Percentiles rank a stretch among this genome's conserved stretches.
Evolutionary conservation across 2,888 invertebrate species (phyloP).

Genomic region (Petrophora chlorosata): DNA sequence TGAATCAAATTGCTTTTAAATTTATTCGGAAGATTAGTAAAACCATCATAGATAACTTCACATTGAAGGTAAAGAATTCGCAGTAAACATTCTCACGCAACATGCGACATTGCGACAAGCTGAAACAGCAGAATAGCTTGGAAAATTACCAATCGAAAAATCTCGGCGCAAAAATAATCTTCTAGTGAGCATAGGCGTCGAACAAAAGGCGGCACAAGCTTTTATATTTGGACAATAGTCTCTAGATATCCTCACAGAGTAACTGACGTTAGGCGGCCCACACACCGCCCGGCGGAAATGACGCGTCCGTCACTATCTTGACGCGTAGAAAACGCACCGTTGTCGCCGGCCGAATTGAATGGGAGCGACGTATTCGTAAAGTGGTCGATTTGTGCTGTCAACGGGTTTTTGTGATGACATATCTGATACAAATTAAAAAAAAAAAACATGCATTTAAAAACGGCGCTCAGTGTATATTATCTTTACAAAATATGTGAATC

Average conservation of each 20-base stretch:
- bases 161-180: constrained; percentile 27
- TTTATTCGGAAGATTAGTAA: too few species aligned
- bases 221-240: constrained; percentile 64
- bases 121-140: constrained; percentile 15
- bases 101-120: background rate
- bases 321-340: constrained; percentile 32
- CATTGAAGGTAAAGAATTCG: too few species aligned
- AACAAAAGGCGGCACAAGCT: constrained; percentile 53
- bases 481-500: too few species aligned
- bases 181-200: constrained; percentile 1
- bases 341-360: constrained; percentile 33
- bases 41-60: too few species aligned
- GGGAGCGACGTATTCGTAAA: too few species aligned
- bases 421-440: too few species aligned
- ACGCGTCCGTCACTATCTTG: constrained; percentile 62
- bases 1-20: too few species aligned
- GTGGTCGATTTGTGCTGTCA: too few species aligned
- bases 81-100: too few species aligned
- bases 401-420: too few species aligned
- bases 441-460: too few species aligned
- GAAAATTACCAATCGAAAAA: constrained; percentile 22
- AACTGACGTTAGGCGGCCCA: constrained; percentile 51
- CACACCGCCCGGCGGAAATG: constrained; percentile 59
- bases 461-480: too few species aligned
- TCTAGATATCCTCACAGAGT: constrained; percentile 52